A percentile compares a stretch with the other conserved stretches of the same genome.
These are phyloP conservation scores for Cyclopterus lumpus DNA, from an alignment of 2,797 vertebrate species.

Conservation along the genomic window DNA sequence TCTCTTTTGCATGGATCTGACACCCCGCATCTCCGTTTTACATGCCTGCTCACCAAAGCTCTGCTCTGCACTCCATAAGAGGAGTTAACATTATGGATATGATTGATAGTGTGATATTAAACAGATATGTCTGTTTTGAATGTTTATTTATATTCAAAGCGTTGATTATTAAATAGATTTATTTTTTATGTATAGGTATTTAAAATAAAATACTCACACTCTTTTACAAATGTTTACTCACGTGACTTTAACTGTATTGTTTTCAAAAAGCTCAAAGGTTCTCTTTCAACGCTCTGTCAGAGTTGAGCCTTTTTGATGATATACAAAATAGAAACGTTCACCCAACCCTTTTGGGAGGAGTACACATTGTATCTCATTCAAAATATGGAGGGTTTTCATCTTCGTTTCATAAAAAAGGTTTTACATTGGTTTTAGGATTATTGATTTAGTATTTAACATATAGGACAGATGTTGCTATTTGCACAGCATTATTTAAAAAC, in stretches of 20 bases:
- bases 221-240: no score
- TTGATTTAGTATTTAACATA: conserved; percentile 29
- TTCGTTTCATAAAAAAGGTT: conserved; percentile 16
- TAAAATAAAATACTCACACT: neutral
- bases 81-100: neutral
- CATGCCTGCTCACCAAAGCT: neutral
- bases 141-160: neutral
- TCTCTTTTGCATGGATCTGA: neutral
- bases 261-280: no score
- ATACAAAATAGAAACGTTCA: no score
- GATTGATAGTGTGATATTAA: neutral
- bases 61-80: no score
- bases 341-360: neutral
- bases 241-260: no score
- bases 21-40: neutral
- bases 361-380: neutral
- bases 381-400: conserved; percentile 2
- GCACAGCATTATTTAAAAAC: conserved; percentile 23
- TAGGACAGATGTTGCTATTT: conserved; percentile 9
- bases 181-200: neutral
- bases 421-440: conserved; percentile 26
- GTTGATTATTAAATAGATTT: neutral
- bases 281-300: no score
- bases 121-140: neutral
- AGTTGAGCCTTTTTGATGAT: no score